Base-by-base conservation (phyloP, 2,888 invertebrate species). In the Chaetoderma sp. region DNA sequence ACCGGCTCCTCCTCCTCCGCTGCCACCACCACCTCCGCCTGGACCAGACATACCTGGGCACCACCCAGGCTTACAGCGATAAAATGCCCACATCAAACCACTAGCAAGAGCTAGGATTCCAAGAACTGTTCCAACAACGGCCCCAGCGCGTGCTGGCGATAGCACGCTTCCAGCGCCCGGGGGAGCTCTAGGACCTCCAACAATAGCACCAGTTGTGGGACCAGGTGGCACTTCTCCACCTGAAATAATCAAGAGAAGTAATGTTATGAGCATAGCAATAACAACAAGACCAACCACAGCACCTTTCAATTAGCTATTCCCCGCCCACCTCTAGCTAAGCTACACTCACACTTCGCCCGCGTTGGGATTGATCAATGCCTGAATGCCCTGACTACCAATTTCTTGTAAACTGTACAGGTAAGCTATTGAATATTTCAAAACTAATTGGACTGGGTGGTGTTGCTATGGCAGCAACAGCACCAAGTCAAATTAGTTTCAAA, bases 81-180 rank as follows among this genome's bases (percentile, higher is more conserved):
- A 82, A 55, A 81, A 74, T 1, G 82, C 82, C 82, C 82, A 83
- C 76, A 81, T 78, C 36, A 82, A 64, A 52, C 80, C 80, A 16
- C 68, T 67, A 18, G 70, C 65, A 32, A 73, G 59, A 25, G 76
- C 78, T 61, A 81, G 62, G 55, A 83, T 68, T 65, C 76, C 81
- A 32, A 81, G 70, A 25, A 81, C 73, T 10, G 81, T 77, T 55
- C 80, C 81, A 60, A 79, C 73, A 4, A 80, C 82, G 13, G 78
- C 79, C 3, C 78, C 80, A 13, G 79, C 80, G 8, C 81, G 67
- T 2, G 78, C 79, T 5, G 82, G 78, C 6, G 74, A 71, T 0
- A 66, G 76, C 16, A 63, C 64, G 1, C 70, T 72, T 5, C 68
- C 55, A 3, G 56, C 68, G 10, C 74, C 73, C 32, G 62, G 59